Conservation (phyloP, 2,888 invertebrate genomes). For the Acronicta alni region DNA sequence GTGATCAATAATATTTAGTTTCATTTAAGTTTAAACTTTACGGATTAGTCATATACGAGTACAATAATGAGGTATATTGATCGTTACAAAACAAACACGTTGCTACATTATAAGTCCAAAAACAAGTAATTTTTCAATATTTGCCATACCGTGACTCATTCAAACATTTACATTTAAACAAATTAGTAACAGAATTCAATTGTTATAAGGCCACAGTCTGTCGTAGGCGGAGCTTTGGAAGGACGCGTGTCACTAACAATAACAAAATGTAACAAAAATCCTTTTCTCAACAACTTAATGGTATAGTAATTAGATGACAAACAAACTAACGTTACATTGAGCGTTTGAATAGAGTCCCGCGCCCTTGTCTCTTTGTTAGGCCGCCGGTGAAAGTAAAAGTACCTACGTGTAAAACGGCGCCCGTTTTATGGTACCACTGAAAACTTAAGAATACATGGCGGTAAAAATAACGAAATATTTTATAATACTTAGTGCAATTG, state of each 20-base stretch:
- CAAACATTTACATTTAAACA: slow-evolving; percentile 34
- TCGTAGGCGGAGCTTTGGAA: slow-evolving; percentile 52
- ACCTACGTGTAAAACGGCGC: slow-evolving; percentile 56
- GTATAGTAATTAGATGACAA: slow-evolving; percentile 73
- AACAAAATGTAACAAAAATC: slow-evolving; percentile 60
- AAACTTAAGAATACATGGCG: slow-evolving; percentile 46
- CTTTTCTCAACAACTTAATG: slow-evolving; percentile 67
- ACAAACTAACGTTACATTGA: slow-evolving; percentile 74
- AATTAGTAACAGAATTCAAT: slow-evolving; percentile 46
- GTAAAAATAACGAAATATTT: slow-evolving; percentile 49
- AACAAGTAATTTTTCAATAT: slow-evolving; percentile 25
- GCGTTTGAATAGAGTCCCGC: slow-evolving; percentile 61
- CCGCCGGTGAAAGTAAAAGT: slow-evolving; percentile 79
- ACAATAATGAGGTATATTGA: not conserved
- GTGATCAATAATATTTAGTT: slow-evolving; percentile 9
- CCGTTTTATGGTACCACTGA: slow-evolving; percentile 62
- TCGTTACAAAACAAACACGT: not conserved
- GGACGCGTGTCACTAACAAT: slow-evolving; percentile 70
- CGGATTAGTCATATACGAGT: not conserved
- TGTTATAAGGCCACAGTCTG: slow-evolving; percentile 47
- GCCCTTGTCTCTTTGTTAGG: slow-evolving; percentile 66
- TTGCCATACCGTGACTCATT: slow-evolving; percentile 30
- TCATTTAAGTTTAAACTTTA: not conserved
- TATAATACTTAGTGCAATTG: slow-evolving; percentile 44
- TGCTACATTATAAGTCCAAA: not conserved